Evolutionary conservation across 2,113 vertebrate species (phyloP).

Genomic region (Zootoca vivipara): DNA sequence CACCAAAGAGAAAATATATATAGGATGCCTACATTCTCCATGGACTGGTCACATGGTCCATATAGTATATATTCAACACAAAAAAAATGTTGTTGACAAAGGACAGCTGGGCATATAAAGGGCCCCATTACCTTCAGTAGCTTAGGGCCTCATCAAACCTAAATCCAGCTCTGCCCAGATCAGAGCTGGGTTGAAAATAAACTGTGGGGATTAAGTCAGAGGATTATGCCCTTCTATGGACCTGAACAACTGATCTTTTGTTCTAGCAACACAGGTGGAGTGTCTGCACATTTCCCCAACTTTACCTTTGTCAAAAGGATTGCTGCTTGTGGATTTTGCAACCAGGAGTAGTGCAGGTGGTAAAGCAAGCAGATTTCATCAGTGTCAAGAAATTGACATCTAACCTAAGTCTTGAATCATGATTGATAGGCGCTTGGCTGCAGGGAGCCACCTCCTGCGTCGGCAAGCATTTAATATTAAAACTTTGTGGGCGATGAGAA

Average conservation of each 20-base stretch:
- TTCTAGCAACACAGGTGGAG: not conserved
- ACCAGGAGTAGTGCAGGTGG: not conserved
- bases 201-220: not conserved
- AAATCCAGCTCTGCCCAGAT: not conserved
- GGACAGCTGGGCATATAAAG: too few species aligned
- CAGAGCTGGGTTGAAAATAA: conserved; percentile 66
- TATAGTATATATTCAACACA: too few species aligned
- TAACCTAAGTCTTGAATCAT: rapidly evolving
- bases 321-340: not conserved
- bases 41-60: too few species aligned
- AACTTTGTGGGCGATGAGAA: conserved; percentile 10
- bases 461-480: not conserved
- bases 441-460: rapidly evolving
- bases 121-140: too few species aligned
- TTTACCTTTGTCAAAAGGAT: not conserved
- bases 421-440: not conserved
- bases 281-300: not conserved
- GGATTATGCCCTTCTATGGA: conserved; percentile 41
- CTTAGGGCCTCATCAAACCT: too few species aligned
- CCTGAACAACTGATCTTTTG: not conserved
- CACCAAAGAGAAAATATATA: too few species aligned
- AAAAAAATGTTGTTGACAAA: too few species aligned
- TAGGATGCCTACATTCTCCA: too few species aligned
- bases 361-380: not conserved
- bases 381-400: rapidly evolving